These are phyloP conservation scores for Spheniscus humboldti DNA, from an alignment of 2,797 vertebrate genomes.

Conservation along the genomic window DNA sequence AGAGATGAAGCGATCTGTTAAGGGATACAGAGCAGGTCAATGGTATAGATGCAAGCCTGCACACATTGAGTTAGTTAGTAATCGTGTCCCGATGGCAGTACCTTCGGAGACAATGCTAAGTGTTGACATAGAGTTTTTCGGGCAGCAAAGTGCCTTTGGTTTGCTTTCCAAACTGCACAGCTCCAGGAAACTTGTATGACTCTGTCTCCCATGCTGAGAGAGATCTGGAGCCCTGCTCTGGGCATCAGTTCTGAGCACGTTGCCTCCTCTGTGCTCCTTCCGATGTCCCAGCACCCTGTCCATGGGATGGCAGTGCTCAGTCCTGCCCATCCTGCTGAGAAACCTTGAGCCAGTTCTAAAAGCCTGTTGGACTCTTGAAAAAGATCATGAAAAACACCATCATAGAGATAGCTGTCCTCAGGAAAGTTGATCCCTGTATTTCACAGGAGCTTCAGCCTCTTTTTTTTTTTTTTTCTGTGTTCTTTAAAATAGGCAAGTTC, in stretches of 20 bases:
- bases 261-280: neutral
- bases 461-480: neutral
- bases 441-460: neutral
- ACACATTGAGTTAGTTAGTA: neutral
- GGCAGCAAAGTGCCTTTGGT: neutral
- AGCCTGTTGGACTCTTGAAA: neutral
- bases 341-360: neutral
- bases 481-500: neutral
- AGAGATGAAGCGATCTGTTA: neutral
- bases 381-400: neutral
- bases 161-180: neutral
- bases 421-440: neutral
- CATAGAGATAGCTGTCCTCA: neutral
- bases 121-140: neutral
- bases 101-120: neutral
- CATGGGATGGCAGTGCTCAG: neutral
- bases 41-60: neutral
- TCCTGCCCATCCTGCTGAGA: neutral
- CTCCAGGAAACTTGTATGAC: neutral
- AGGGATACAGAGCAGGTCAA: neutral
- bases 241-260: accelerated
- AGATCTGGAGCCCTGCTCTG: neutral
- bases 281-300: too few species aligned
- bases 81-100: neutral
- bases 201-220: neutral